Conservation (phyloP, 1,140 invertebrate species). For the Chlorops oryzae region DNA sequence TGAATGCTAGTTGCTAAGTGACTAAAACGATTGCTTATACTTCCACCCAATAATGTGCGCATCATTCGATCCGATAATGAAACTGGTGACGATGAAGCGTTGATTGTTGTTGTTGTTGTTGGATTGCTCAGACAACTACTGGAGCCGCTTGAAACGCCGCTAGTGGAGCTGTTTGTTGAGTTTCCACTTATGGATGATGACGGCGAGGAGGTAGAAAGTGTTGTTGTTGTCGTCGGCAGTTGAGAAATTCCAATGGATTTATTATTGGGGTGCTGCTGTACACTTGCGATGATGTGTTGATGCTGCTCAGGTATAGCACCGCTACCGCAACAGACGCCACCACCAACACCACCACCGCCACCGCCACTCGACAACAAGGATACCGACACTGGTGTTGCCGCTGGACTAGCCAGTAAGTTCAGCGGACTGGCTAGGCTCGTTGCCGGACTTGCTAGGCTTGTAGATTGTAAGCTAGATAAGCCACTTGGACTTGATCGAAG, state of each 20-base stretch:
- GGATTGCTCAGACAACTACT: too few relatives aligned
- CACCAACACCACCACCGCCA: too few relatives aligned
- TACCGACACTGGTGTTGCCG: constrained; percentile 21
- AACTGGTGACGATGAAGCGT: constrained; percentile 11
- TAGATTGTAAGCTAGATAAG: constrained; percentile 69
- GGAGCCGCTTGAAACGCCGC: neutral
- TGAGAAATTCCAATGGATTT: neutral
- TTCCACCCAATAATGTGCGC: constrained; percentile 10
- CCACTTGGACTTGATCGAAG: constrained; percentile 72
- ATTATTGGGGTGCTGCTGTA: neutral
- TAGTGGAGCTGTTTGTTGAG: neutral
- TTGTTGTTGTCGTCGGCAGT: neutral
- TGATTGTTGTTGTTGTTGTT: too few relatives aligned
- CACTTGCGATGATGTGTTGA: neutral
- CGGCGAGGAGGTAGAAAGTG: neutral
- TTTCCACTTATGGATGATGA: too few relatives aligned
- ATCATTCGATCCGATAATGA: constrained; percentile 15
- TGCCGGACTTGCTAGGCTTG: constrained; percentile 68
- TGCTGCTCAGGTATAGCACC: constrained; percentile 4
- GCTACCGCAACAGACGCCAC: neutral
- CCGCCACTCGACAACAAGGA: too few relatives aligned
- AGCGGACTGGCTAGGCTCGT: constrained; percentile 63
- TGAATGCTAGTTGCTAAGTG: constrained; percentile 36
- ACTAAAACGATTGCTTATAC: constrained; percentile 38
- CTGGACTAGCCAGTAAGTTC: constrained; percentile 53